Percentiles rank a stretch among this genome's conserved stretches.
These are phyloP conservation scores for Sebastes schlegelii DNA, from an alignment of 2,113 vertebrate genomes.

Conservation along the genomic window DNA sequence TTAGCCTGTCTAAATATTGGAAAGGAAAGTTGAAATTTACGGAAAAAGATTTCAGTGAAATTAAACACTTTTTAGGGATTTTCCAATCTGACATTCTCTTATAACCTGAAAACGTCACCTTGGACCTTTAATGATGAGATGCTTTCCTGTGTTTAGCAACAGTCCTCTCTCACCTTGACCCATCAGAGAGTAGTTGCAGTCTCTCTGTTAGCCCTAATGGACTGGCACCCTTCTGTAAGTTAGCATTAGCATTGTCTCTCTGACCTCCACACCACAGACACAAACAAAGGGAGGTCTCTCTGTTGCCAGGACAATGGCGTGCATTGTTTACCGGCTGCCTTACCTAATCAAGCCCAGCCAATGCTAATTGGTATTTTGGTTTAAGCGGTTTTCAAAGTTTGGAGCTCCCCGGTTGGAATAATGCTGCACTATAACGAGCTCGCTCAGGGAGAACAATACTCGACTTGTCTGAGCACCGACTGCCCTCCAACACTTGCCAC, in stretches of 20 bases:
- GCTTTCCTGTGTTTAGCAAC: neutral
- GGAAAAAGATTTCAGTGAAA: neutral
- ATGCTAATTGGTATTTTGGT: constrained; percentile 89
- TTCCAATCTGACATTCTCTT: neutral
- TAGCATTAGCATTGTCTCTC: constrained; percentile 54
- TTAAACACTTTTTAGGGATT: neutral
- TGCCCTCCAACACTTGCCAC: constrained; percentile 53
- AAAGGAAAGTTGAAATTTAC: neutral
- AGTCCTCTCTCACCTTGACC: constrained; percentile 28
- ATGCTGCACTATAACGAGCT: constrained; percentile 66
- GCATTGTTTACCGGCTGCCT: constrained; percentile 80
- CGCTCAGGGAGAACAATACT: constrained; percentile 77
- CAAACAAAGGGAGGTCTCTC: constrained; percentile 74
- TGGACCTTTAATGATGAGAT: neutral
- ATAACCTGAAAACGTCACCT: neutral
- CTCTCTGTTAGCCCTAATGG: neutral
- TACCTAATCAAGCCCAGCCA: constrained; percentile 75
- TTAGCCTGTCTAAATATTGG: neutral
- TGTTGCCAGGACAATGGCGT: constrained; percentile 72
- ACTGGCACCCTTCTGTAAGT: constrained; percentile 50
- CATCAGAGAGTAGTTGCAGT: neutral
- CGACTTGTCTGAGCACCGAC: constrained; percentile 72
- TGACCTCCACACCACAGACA: constrained; percentile 60
- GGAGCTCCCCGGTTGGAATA: constrained; percentile 80
- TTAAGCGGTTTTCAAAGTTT: constrained; percentile 90